Conservation (phyloP, 1,140 invertebrate species). For the Aethina tumida region DNA sequence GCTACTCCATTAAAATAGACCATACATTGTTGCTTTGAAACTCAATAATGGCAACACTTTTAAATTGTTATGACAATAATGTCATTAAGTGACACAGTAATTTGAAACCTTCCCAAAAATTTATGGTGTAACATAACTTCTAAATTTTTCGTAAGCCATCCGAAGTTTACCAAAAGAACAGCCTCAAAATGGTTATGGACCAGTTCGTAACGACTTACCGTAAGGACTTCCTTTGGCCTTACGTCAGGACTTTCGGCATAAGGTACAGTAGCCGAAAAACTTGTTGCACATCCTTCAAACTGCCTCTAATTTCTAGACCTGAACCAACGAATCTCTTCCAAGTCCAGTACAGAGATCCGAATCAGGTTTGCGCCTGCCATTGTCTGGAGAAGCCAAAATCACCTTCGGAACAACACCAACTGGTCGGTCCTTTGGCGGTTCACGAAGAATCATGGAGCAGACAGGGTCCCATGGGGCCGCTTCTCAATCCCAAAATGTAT, state of each 20-base stretch:
- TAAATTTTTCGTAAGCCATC: conserved; percentile 7
- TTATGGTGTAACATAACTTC: too few relatives aligned
- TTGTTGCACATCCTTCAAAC: not conserved
- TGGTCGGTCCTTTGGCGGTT: conserved; percentile 23
- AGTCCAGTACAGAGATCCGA: conserved; percentile 14
- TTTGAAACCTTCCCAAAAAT: too few relatives aligned
- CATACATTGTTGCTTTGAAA: too few relatives aligned
- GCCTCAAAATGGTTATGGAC: conserved; percentile 36
- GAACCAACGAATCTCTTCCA: conserved; percentile 17
- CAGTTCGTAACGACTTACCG: conserved; percentile 46
- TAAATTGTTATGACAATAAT: too few relatives aligned
- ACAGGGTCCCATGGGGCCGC: conserved; percentile 40
- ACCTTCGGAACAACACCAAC: conserved; percentile 7
- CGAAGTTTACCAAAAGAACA: conserved; percentile 3
- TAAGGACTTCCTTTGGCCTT: conserved; percentile 48
- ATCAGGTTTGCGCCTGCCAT: conserved; percentile 19
- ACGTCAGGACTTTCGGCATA: conserved; percentile 32
- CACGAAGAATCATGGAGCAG: conserved; percentile 36
- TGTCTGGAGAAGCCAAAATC: conserved; percentile 9
- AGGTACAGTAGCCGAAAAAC: conserved; percentile 24
- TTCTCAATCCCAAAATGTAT: conserved; percentile 48
- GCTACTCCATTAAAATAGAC: too few relatives aligned
- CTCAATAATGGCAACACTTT: too few relatives aligned
- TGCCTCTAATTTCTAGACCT: conserved; percentile 9
- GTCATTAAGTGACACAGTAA: too few relatives aligned